These are phyloP conservation scores for Diacarnus erythraeanus DNA, from an alignment of 37 sponge, comb jelly and placozoan species.

Conservation along the genomic window DNA sequence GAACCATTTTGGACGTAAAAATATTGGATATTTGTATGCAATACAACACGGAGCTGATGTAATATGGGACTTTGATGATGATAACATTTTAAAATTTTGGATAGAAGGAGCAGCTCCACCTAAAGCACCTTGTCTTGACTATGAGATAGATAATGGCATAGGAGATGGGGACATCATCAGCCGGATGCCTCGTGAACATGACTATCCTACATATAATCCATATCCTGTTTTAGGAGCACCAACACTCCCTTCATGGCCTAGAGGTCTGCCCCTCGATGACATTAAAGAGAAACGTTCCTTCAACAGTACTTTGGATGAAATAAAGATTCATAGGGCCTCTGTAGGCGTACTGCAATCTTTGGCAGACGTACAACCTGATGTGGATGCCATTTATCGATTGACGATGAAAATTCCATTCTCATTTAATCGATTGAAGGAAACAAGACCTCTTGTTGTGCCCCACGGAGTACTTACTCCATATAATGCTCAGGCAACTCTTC, in stretches of 20 bases:
- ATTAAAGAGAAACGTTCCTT: constrained; percentile 8
- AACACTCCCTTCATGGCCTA: constrained; percentile 53
- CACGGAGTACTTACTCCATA: constrained; percentile 49
- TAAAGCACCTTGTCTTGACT: constrained; percentile 33
- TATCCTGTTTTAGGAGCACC: constrained; percentile 57
- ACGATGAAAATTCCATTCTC: constrained; percentile 51
- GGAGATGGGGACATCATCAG: not conserved
- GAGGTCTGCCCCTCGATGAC: constrained; percentile 54
- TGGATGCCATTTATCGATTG: constrained; percentile 65
- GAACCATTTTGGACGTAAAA: constrained; percentile 63
- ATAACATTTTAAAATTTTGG: constrained; percentile 65
- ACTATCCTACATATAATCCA: constrained; percentile 57
- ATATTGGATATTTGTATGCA: constrained; percentile 69
- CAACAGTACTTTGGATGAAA: constrained; percentile 11
- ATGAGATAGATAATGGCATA: not conserved
- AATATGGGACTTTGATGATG: constrained; percentile 74
- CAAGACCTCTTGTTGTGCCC: constrained; percentile 31
- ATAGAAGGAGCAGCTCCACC: constrained; percentile 42
- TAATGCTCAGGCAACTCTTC: constrained; percentile 66
- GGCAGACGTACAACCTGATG: constrained; percentile 64
- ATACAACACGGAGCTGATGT: constrained; percentile 52
- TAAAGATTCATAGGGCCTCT: not conserved
- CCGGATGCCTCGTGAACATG: constrained; percentile 23
- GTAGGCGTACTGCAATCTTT: constrained; percentile 53
- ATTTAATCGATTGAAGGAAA: constrained; percentile 34